A percentile compares a stretch with the other conserved stretches of the same genome.
phyloP scores from a whole-genome alignment of 53 echinoderm and acorn worm species.

The Actinopyga echinites region DNA sequence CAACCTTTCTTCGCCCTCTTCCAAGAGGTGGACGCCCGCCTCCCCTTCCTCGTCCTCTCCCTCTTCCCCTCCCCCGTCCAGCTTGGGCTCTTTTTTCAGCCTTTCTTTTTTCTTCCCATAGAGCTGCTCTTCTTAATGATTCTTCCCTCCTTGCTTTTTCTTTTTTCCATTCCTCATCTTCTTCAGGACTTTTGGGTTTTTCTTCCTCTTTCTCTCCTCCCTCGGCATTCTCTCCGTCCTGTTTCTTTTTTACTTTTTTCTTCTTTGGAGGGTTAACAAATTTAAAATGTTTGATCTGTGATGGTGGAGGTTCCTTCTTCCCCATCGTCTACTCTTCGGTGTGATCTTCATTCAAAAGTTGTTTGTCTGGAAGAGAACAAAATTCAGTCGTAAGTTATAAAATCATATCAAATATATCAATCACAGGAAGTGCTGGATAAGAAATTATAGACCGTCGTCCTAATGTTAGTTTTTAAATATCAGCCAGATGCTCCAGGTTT shows the following conservation, averaged over 20 bases:
- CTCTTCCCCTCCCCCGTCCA: not conserved
- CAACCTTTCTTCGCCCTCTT: slow-evolving; percentile 43
- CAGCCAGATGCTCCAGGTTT: no score
- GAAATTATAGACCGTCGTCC: no score
- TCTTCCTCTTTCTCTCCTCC: slow-evolving; percentile 29
- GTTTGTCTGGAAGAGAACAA: no score
- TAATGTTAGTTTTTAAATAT: no score
- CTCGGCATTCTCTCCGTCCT: slow-evolving; percentile 1
- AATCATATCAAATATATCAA: no score
- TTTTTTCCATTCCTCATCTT: slow-evolving; percentile 66
- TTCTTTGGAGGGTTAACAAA: slow-evolving; percentile 54
- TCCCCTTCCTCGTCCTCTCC: slow-evolving; percentile 31
- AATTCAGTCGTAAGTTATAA: no score
- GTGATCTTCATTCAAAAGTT: no score
- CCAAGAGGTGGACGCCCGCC: slow-evolving; percentile 12
- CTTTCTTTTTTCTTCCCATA: slow-evolving; percentile 42
- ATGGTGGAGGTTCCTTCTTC: slow-evolving; percentile 31
- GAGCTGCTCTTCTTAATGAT: slow-evolving; percentile 55
- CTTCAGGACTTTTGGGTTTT: slow-evolving; percentile 21
- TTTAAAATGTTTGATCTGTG: slow-evolving; percentile 47
- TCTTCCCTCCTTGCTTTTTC: slow-evolving; percentile 70
- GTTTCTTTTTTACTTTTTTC: slow-evolving; percentile 64
- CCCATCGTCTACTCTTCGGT: not conserved
- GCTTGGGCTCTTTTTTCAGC: slow-evolving; percentile 8
- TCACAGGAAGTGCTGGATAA: no score